These are phyloP conservation scores for Ditula angustiorana DNA, from an alignment of 2,888 invertebrate genomes.

Conservation along the genomic window DNA sequence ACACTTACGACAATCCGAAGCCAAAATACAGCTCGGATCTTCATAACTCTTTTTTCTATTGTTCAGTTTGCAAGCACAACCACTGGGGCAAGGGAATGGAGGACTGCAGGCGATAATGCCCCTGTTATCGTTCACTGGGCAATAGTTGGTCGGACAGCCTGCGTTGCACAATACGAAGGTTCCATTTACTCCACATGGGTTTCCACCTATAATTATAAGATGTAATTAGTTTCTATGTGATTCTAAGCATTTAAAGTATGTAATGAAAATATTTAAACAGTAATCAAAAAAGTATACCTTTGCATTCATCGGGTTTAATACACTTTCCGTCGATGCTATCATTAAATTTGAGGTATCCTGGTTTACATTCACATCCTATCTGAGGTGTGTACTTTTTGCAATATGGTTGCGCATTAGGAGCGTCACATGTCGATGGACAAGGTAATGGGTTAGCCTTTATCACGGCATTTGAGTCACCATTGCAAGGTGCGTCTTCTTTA, in stretches of 20 bases:
- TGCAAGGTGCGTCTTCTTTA: slow-evolving; percentile 29
- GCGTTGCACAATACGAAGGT: slow-evolving; percentile 54
- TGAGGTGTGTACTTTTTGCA: slow-evolving; percentile 23
- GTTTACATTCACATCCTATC: slow-evolving; percentile 33
- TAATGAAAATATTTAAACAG: no score
- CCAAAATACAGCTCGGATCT: slow-evolving; percentile 53
- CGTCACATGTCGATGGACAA: slow-evolving; percentile 20
- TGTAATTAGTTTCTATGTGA: no score
- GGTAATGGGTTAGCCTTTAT: slow-evolving; percentile 31
- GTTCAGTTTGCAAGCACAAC: slow-evolving; percentile 57
- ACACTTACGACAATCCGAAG: slow-evolving; percentile 54
- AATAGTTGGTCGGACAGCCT: slow-evolving; percentile 54
- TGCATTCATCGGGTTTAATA: slow-evolving; percentile 23
- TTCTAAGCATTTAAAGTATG: no score
- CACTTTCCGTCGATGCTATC: not conserved
- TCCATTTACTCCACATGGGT: slow-evolving; percentile 57
- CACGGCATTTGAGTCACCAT: slow-evolving; percentile 29
- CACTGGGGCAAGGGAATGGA: slow-evolving; percentile 56
- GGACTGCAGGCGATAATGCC: slow-evolving; percentile 50
- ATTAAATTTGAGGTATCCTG: slow-evolving; percentile 12
- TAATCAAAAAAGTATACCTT: slow-evolving; percentile 10
- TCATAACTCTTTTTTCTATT: slow-evolving; percentile 49
- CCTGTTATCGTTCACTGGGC: slow-evolving; percentile 53
- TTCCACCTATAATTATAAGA: slow-evolving; percentile 48
- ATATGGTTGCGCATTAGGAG: slow-evolving; percentile 16